Conservation (phyloP, 2,113 vertebrate genomes). For the Lasiurus borealis region DNA sequence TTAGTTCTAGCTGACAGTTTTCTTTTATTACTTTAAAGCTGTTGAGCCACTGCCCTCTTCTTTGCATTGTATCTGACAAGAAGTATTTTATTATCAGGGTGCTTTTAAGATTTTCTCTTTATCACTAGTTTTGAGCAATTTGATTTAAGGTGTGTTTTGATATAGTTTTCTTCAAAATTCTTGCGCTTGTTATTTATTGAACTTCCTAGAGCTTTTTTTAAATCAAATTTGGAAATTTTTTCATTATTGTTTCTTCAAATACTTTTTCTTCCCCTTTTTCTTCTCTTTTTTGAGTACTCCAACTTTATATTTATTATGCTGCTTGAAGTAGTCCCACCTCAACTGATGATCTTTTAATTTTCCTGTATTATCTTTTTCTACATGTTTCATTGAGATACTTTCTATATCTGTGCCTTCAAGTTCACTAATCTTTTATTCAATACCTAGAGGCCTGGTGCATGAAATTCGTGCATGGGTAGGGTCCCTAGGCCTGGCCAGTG, state of each 20-base stretch:
- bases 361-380: not conserved
- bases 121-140: not conserved
- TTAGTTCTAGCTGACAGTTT: slow-evolving; percentile 3
- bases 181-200: not conserved
- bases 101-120: slow-evolving; percentile 27
- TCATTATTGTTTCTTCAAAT: not conserved
- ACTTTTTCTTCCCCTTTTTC: not conserved
- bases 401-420: not conserved
- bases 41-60: not conserved
- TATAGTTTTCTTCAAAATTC: slow-evolving; percentile 14
- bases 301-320: slow-evolving; percentile 15
- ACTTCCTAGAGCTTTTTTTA: not conserved
- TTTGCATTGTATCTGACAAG: not conserved
- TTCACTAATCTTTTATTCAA: not conserved
- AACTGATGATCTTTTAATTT: not conserved
- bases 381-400: not conserved
- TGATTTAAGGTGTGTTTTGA: not conserved
- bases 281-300: not conserved
- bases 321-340: not conserved
- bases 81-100: not conserved
- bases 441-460: not conserved
- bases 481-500: no score
- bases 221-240: not conserved
- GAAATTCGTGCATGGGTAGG: no score
- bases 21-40: not conserved